These are phyloP conservation scores for Miltochrista miniata DNA, from an alignment of 2,888 invertebrate species.

Conservation along the genomic window DNA sequence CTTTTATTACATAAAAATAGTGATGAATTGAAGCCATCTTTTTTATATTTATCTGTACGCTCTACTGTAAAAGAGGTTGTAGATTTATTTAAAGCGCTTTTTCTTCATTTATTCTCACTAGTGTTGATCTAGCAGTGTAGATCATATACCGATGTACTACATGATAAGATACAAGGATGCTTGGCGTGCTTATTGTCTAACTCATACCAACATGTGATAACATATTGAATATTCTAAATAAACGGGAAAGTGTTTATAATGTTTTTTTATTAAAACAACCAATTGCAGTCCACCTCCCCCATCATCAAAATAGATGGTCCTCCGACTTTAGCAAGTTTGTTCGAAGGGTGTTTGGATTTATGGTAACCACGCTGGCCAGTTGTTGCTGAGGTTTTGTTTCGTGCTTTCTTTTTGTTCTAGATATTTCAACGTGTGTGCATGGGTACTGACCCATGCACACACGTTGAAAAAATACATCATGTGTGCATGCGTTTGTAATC, in stretches of 20 bases:
- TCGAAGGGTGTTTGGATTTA: too few relatives aligned
- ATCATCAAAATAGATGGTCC: too few relatives aligned
- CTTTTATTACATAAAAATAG: neutral
- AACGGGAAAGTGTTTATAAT: constrained; percentile 66
- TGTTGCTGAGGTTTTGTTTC: too few relatives aligned
- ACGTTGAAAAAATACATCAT: too few relatives aligned
- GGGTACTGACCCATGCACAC: too few relatives aligned
- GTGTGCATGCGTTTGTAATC: too few relatives aligned
- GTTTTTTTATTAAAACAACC: constrained; percentile 40
- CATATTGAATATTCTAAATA: constrained; percentile 77
- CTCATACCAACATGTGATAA: constrained; percentile 79
- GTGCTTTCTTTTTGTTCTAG: too few relatives aligned
- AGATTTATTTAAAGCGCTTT: constrained; percentile 5
- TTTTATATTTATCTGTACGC: neutral
- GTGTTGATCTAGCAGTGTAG: constrained; percentile 42
- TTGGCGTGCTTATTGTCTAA: constrained; percentile 72
- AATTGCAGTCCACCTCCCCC: too few relatives aligned
- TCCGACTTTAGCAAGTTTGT: too few relatives aligned
- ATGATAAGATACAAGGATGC: constrained; percentile 51
- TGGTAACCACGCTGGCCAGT: too few relatives aligned
- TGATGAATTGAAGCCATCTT: constrained; percentile 2
- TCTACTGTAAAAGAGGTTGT: neutral
- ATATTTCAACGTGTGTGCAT: too few relatives aligned
- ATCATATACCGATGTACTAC: constrained; percentile 36
- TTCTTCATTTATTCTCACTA: constrained; percentile 19